Evolutionary conservation across 2,113 vertebrate genomes (phyloP).

Genomic region (Urocolius indicus): DNA sequence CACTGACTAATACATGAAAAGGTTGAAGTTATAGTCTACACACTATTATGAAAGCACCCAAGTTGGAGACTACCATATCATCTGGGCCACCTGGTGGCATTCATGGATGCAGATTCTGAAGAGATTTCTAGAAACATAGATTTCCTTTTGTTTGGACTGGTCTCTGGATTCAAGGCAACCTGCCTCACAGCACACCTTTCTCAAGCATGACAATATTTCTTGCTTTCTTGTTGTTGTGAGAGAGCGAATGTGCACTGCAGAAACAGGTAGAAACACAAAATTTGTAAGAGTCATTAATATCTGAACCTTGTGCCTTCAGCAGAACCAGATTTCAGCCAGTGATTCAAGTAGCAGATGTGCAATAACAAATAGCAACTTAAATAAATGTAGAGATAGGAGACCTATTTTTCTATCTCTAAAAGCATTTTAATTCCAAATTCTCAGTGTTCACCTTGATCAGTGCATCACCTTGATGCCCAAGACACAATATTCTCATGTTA

Average conservation of each 20-base stretch:
- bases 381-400: neutral
- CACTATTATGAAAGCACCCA: neutral
- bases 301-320: neutral
- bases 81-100: neutral
- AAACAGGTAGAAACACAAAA: neutral
- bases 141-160: neutral
- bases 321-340: neutral
- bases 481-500: neutral
- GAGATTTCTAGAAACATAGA: neutral
- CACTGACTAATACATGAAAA: neutral
- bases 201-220: neutral
- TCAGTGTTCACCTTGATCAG: too few species aligned
- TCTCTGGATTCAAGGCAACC: neutral
- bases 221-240: neutral
- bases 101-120: neutral
- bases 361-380: neutral
- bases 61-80: neutral
- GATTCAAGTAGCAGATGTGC: neutral
- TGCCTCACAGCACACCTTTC: neutral
- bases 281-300: neutral
- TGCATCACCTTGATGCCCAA: neutral
- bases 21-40: neutral
- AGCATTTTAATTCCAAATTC: conserved; percentile 9
- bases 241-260: neutral
- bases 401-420: neutral